Percentiles rank a stretch among this genome's conserved stretches.
Conservation (phyloP, 2,113 vertebrate genomes). For the Sphyrna mokarran region DNA sequence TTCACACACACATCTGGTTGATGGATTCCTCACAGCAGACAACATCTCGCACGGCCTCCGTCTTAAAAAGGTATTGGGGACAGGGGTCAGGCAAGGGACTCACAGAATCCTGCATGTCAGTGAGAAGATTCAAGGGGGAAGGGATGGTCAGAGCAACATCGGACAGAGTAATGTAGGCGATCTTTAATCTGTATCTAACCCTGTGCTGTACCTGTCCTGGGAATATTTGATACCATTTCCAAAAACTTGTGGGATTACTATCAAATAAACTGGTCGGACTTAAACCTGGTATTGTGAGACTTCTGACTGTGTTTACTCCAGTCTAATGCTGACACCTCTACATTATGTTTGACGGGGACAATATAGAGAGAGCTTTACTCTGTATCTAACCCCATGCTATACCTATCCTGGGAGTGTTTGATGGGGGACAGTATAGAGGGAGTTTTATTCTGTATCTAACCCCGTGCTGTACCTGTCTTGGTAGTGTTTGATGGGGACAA, state of each 20-base stretch:
- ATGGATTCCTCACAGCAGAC: slow-evolving; percentile 33
- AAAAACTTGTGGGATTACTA: too few relatives aligned
- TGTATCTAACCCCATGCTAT: not conserved
- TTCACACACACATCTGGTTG: slow-evolving; percentile 12
- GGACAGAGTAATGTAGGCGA: not conserved
- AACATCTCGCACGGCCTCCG: slow-evolving; percentile 32
- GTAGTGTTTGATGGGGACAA: not conserved
- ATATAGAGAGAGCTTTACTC: not conserved
- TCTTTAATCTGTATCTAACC: not conserved
- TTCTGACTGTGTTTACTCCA: too few relatives aligned
- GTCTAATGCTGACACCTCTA: too few relatives aligned
- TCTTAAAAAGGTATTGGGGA: not conserved
- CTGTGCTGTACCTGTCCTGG: not conserved
- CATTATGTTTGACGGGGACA: too few relatives aligned
- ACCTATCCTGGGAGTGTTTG: not conserved
- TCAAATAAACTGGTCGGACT: too few relatives aligned
- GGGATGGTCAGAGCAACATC: too few relatives aligned
- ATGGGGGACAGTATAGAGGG: not conserved
- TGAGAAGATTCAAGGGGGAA: too few relatives aligned
- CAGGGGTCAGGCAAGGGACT: too few relatives aligned
- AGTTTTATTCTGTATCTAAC: not conserved
- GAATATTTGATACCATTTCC: too few relatives aligned
- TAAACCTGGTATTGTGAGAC: too few relatives aligned
- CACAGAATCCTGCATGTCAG: too few relatives aligned
- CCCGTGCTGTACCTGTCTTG: not conserved